A percentile compares a stretch with the other conserved stretches of the same genome.
Evolutionary conservation across 1,140 invertebrate species (phyloP).

Genomic region (Archegozetes longisetosus): DNA sequence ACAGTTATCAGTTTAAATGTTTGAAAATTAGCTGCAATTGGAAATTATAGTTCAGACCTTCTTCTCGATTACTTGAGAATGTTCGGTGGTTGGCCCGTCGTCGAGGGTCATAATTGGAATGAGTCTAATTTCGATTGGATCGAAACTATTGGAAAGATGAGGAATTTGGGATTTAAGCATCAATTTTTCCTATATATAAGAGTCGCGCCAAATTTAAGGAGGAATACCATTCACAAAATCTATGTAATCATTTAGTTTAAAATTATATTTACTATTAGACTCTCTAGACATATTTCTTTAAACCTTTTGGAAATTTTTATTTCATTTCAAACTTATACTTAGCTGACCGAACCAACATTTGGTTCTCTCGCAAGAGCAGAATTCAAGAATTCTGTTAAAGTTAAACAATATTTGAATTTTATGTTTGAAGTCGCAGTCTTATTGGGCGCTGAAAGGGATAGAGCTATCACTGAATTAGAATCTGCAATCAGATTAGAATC

Average conservation of each 20-base stretch:
- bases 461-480: slow-evolving; percentile 17
- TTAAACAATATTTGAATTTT: slow-evolving; percentile 32
- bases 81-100: slow-evolving; percentile 78
- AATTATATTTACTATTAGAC: neutral
- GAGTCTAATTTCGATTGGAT: slow-evolving; percentile 50
- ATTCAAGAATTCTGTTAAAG: slow-evolving; percentile 34
- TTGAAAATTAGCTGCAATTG: neutral
- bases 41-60: neutral
- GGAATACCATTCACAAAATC: slow-evolving; percentile 56
- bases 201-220: slow-evolving; percentile 73
- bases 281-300: neutral
- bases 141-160: slow-evolving; percentile 60
- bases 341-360: slow-evolving; percentile 81
- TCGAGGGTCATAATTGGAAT: slow-evolving; percentile 49
- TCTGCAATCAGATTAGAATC: slow-evolving; percentile 54
- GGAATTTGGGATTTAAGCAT: slow-evolving; percentile 58
- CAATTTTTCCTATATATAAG: slow-evolving; percentile 85
- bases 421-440: slow-evolving; percentile 59
- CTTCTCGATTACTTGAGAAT: slow-evolving; percentile 17
- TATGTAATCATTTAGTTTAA: slow-evolving; percentile 40
- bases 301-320: neutral
- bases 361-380: slow-evolving; percentile 59
- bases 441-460: slow-evolving; percentile 40
- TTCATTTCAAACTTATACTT: neutral
- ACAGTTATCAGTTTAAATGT: no score